Conservation (phyloP, 37 sponge, comb jelly and placozoan genomes). For the Axinella damicornis region DNA sequence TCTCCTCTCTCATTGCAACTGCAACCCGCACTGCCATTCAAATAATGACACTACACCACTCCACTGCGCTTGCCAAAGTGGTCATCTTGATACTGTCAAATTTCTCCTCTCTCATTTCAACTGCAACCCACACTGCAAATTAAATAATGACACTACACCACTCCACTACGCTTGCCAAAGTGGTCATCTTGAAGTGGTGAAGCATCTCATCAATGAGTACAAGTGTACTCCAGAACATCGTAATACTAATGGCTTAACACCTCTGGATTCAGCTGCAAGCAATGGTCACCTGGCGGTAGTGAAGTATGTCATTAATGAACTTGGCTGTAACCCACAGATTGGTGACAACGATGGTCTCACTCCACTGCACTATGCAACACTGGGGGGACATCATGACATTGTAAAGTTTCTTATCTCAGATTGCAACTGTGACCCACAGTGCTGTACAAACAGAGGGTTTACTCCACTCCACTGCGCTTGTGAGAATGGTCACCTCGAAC, state of each 20-base stretch:
- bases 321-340: too few species aligned
- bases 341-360: too few species aligned
- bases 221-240: too few species aligned
- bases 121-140: constrained; percentile 15
- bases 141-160: background rate
- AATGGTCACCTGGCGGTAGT: too few species aligned
- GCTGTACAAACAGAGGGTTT: background rate
- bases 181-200: constrained; percentile 32
- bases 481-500: background rate
- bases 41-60: constrained; percentile 15
- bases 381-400: background rate
- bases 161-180: constrained; percentile 45
- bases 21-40: too few species aligned
- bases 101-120: constrained; percentile 16
- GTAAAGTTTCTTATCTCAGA: too few species aligned
- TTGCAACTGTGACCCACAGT: too few species aligned
- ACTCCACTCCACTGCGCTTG: background rate
- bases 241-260: too few species aligned
- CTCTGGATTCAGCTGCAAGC: too few species aligned
- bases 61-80: constrained; percentile 36
- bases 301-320: too few species aligned
- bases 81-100: constrained; percentile 27
- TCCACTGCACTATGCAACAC: too few species aligned
- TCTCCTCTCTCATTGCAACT: background rate
- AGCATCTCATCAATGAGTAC: background rate